Evolutionary conservation across 2,113 vertebrate genomes (phyloP), one percentile per base, ranked within the genome.

Genomic region (Montifringilla adamsi): DNA sequence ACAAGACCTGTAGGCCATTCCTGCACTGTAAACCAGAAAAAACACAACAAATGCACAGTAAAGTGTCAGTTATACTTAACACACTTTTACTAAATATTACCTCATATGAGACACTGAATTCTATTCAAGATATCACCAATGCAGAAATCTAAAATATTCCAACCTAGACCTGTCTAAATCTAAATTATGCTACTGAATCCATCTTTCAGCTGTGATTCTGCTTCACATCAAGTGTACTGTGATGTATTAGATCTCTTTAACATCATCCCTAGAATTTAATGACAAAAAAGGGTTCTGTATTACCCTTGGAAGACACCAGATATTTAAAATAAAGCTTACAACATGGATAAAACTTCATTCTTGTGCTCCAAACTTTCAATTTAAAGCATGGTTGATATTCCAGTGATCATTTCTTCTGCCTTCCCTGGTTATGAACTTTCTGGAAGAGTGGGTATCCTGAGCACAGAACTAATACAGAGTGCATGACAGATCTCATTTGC

Each of bases 341-440:
- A 12, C 13, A 31, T 6, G 27, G 30, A 85, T 62, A 70, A 86
- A 89, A 27, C 39, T 50, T 67, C 12, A 26, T 84, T 80, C 33
- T 59, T 37, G 19, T 63, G 39, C 43, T 77, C 46, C 16, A 55
- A 15, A 55, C 23, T n/a, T 90, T 35, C 2, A 4, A 70, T 74
- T 93, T 88, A 94, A 80, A 94, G 11, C 21, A 74, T 31, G 33
- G 59, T 43, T 95, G 30, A 21, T 55, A 94, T 84, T 93, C 75
- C 60, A 62, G 49, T 46, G 58, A 87, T 35, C 0, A 0, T 64
- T 84, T 63, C n/a, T 88, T 83, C 88, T 73, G 39, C 76, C 55
- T 46, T 94, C 52, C 59, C 41, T 86, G 46, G 31, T 95, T 84
- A 95, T 82, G 80, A 84, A n/a, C 37, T 95, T 96, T 96, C 90